phyloP scores from a whole-genome alignment of 2,888 invertebrate species.

The Drosophila mulleri region DNA sequence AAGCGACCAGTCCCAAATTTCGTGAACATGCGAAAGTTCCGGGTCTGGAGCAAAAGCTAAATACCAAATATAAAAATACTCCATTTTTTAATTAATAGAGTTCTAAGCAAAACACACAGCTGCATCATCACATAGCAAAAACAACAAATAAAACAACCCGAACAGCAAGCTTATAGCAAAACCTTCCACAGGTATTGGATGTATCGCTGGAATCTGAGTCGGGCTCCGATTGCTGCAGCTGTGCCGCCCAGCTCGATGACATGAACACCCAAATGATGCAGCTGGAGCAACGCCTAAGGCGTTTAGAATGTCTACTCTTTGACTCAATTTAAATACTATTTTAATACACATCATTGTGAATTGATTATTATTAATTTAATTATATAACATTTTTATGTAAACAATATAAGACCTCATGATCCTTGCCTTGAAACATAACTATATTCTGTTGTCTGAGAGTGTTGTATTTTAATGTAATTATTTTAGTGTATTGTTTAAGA shows the following conservation, averaged over 20 bases:
- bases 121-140: conserved; percentile 30
- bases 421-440: background rate
- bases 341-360: background rate
- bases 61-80: conserved; percentile 11
- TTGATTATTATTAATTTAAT: background rate
- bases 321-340: conserved; percentile 16
- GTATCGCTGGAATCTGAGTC: conserved; percentile 57
- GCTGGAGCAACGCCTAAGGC: conserved; percentile 58
- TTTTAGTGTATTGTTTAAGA: background rate
- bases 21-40: too few species aligned
- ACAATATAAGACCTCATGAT: background rate
- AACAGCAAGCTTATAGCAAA: conserved; percentile 29
- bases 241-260: conserved; percentile 56
- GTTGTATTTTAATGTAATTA: too few species aligned
- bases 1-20: conserved; percentile 8
- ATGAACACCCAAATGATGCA: conserved; percentile 38
- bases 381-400: conserved; percentile 9
- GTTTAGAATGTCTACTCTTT: conserved; percentile 48
- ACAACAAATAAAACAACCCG: background rate
- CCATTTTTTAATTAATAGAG: conserved; percentile 41
- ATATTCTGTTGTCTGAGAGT: too few species aligned
- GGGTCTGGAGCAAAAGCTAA: conserved; percentile 21
- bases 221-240: conserved; percentile 48
- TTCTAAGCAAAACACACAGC: conserved; percentile 18
- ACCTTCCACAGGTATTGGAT: conserved; percentile 71